Evolutionary conservation across 2,888 invertebrate genomes (phyloP).

Genomic region (Anthophora plumipes): DNA sequence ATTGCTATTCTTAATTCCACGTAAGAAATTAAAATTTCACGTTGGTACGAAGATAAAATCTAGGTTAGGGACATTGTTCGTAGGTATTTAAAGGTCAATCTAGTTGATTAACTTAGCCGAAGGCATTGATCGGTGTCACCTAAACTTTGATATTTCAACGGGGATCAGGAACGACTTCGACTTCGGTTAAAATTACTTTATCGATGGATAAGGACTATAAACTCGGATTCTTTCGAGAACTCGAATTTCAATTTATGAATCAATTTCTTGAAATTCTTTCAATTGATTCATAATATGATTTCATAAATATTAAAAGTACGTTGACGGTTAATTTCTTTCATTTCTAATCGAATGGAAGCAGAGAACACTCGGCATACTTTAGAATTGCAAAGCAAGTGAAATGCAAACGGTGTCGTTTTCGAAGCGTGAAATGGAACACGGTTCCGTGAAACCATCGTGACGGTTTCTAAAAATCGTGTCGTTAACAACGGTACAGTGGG

Average conservation of each 20-base stretch:
- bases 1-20: not conserved
- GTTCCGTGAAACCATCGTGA: slow-evolving; percentile 7
- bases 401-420: slow-evolving; percentile 19
- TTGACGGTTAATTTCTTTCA: not conserved
- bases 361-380: not conserved
- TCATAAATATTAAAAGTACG: not conserved
- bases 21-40: too few species aligned
- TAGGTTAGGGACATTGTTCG: too few species aligned
- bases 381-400: slow-evolving; percentile 1
- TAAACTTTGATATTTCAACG: not conserved
- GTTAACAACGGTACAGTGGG: slow-evolving; percentile 43
- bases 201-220: slow-evolving; percentile 7
- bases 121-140: not conserved
- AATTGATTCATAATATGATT: too few species aligned
- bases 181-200: slow-evolving; percentile 5
- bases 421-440: slow-evolving; percentile 37
- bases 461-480: slow-evolving; percentile 50
- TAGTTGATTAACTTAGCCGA: not conserved
- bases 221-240: slow-evolving; percentile 7
- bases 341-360: not conserved
- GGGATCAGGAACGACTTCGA: not conserved
- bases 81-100: not conserved
- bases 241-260: too few species aligned
- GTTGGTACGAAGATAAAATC: too few species aligned
- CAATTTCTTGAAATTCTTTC: too few species aligned